Base-by-base conservation (phyloP, 2,888 invertebrate genomes). In the Lasioglossum lativentre region DNA sequence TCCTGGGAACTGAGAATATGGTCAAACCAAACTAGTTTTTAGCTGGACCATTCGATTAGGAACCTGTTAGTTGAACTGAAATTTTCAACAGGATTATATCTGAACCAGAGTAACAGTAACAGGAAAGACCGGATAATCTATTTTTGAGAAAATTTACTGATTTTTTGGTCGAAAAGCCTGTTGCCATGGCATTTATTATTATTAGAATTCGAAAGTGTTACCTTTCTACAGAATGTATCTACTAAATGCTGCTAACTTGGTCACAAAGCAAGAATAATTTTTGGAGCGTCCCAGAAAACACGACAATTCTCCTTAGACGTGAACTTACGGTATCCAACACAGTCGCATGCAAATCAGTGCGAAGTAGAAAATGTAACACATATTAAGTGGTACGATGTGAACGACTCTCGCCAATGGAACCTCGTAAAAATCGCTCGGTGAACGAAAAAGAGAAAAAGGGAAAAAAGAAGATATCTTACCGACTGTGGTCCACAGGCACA, bases 401-500 rank as follows among this genome's bases (percentile, higher is more conserved):
- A 63, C 63, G 19, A 63, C 30, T 63, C 63, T 30, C 63, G 63
- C 16, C 63, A 30, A 16, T 6, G 63, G 8, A 2, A 19, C 27
- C 63, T 63, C 30, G 63, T 16, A 63, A 63, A 63, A 27, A 30
- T 16, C 63, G 30, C 63, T 63, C 30, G 63, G 1, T 1, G 63
- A 63, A 16, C 19, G 63, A 63, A 16, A n/a, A 56, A 5, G 8
- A 56, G n/a, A n/a, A n/a, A 30, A 63, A 56, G n/a, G 27, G 4
- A 19, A 16, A 30, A 23, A 30, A 45, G 56, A n/a, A 71, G 52
- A 78, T 71, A 81, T 87, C 92, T 90, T 87, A 93, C 93, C 92
- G 72, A 87, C 88, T 75, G 88, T 88, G 72, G 88, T 85, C 63
- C 91, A 87, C 77, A 93, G 90, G 88, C 90, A 93, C 74, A 90